Conservation (phyloP, 2,797 vertebrate genomes). For the Amblyopsis hoosieri region DNA sequence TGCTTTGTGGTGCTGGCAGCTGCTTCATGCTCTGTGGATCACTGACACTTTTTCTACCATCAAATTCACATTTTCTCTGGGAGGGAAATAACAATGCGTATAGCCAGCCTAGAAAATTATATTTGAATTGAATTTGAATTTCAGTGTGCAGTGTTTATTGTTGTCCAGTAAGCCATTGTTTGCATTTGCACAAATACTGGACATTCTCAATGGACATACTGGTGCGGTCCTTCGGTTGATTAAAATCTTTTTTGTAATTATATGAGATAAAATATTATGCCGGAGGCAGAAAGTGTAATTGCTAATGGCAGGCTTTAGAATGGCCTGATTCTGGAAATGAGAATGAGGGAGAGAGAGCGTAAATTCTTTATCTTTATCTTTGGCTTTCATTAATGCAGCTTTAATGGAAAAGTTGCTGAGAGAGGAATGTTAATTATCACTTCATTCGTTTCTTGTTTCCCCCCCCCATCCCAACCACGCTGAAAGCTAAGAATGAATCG, state of each 20-base stretch:
- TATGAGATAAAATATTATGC: slow-evolving; percentile 66
- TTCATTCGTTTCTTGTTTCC: slow-evolving; percentile 53
- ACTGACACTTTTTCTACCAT: slow-evolving; percentile 34
- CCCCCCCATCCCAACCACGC: neutral
- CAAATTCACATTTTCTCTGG: slow-evolving; percentile 49
- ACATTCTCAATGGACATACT: slow-evolving; percentile 31
- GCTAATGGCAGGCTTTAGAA: slow-evolving; percentile 66
- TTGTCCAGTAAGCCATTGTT: too few relatives aligned
- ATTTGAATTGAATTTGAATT: too few relatives aligned
- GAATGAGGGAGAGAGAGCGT: slow-evolving; percentile 64
- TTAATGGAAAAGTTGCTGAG: slow-evolving; percentile 76
- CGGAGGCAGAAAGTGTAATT: slow-evolving; percentile 63
- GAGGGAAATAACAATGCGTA: slow-evolving; percentile 39
- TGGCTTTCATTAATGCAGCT: slow-evolving; percentile 72
- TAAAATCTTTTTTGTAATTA: slow-evolving; percentile 60
- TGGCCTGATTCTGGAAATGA: slow-evolving; percentile 69
- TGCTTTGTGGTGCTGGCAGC: slow-evolving; percentile 33
- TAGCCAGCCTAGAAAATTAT: neutral
- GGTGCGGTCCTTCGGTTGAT: slow-evolving; percentile 42
- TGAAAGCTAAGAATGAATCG: slow-evolving; percentile 38
- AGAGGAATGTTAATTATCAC: slow-evolving; percentile 77
- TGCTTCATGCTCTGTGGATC: slow-evolving; percentile 43
- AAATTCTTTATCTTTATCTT: slow-evolving; percentile 80
- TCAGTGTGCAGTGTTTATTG: too few relatives aligned
- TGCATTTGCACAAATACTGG: neutral